These are phyloP conservation scores for Tursiops truncatus DNA, from an alignment of 2,113 vertebrate species.

Conservation along the genomic window DNA sequence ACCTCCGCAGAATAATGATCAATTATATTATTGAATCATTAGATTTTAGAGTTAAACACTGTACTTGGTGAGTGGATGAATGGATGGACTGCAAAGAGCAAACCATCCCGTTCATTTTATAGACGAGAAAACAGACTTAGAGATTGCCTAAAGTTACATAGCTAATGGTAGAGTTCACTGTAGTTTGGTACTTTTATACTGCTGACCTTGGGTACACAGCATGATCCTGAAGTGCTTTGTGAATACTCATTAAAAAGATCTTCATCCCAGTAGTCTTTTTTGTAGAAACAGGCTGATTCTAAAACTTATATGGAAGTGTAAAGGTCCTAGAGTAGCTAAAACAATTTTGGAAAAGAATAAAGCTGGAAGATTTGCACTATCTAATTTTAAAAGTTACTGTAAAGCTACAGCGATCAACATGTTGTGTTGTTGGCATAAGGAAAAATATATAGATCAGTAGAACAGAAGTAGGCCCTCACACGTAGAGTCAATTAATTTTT, in stretches of 20 bases:
- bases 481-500: neutral
- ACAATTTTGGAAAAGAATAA: neutral
- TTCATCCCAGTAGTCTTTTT: neutral
- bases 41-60: slow-evolving; percentile 20
- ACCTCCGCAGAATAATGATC: slow-evolving; percentile 73
- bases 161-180: neutral
- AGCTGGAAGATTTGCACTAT: neutral
- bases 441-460: neutral
- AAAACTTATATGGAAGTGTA: slow-evolving; percentile 16
- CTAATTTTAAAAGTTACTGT: slow-evolving; percentile 4
- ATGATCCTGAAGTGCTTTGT: neutral
- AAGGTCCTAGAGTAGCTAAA: slow-evolving; percentile 12
- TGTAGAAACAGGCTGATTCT: slow-evolving; percentile 28
- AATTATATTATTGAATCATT: neutral
- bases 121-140: slow-evolving; percentile 48
- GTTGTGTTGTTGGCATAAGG: neutral
- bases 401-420: neutral
- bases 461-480: neutral
- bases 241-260: slow-evolving; percentile 4
- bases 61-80: neutral
- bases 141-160: neutral
- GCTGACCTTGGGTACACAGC: neutral
- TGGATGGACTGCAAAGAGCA: neutral
- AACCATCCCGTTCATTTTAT: slow-evolving; percentile 4
- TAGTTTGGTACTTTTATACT: neutral